A percentile compares a stretch with the other conserved stretches of the same genome.
Conservation (phyloP, 2,888 invertebrate genomes). For the Ditylenchus weischeri region DNA sequence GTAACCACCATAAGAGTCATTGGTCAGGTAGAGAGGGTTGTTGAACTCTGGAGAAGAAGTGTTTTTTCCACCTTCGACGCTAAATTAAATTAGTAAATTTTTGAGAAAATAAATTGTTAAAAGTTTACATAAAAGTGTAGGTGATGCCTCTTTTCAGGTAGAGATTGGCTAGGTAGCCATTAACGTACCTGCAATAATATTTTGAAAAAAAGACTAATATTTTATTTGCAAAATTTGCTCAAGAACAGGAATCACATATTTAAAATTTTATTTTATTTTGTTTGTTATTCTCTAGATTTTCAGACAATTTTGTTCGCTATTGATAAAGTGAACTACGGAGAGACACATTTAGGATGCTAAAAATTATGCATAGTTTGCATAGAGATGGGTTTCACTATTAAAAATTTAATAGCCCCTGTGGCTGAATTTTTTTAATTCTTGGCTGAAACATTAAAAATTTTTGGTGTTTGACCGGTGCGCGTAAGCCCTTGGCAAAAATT, state of each 20-base stretch:
- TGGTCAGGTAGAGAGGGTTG: constrained; percentile 84
- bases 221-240: not conserved
- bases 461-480: no score
- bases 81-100: constrained; percentile 30
- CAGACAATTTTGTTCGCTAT: no score
- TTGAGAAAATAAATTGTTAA: constrained; percentile 1
- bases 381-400: no score
- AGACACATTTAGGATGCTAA: no score
- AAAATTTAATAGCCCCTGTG: no score
- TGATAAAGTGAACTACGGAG: no score
- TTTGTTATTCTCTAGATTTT: no score
- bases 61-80: constrained; percentile 74
- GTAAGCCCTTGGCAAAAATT: no score
- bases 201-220: not conserved
- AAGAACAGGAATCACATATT: not conserved
- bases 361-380: no score
- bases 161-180: constrained; percentile 80
- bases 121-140: constrained; percentile 71
- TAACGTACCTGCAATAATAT: constrained; percentile 79
- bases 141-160: constrained; percentile 79
- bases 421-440: no score
- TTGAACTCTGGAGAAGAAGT: constrained; percentile 77
- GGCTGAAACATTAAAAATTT: no score
- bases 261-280: no score
- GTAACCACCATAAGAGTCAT: constrained; percentile 78